phyloP scores from a whole-genome alignment of 2,797 vertebrate species.

The Tarsius wallacei region DNA sequence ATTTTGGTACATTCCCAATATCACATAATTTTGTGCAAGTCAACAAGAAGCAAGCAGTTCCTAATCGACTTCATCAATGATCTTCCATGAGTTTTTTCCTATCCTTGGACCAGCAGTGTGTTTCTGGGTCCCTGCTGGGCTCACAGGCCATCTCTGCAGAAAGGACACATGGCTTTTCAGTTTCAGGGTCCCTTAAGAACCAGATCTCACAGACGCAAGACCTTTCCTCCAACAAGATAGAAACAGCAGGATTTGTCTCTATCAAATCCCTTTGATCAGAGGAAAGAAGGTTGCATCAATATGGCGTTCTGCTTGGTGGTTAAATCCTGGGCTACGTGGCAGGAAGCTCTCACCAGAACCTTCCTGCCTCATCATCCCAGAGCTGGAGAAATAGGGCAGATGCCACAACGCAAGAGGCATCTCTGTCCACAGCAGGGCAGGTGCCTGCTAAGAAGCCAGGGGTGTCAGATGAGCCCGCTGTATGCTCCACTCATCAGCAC shows the following conservation, averaged over 20 bases:
- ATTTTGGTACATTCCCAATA: neutral
- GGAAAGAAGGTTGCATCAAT: neutral
- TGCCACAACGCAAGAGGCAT: neutral
- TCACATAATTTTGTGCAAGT: neutral
- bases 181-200: neutral
- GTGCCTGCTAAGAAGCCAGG: neutral
- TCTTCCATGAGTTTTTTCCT: neutral
- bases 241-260: slow-evolving; percentile 7
- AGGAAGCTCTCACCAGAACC: neutral
- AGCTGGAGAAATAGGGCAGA: neutral
- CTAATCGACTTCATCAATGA: neutral
- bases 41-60: neutral
- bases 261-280: neutral
- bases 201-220: neutral
- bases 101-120: neutral
- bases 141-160: neutral
- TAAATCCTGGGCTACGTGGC: neutral
- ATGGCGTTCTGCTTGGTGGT: neutral
- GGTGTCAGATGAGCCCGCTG: neutral
- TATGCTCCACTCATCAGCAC: neutral
- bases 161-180: neutral
- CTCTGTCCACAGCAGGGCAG: neutral
- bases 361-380: neutral
- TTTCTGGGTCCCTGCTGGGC: neutral
- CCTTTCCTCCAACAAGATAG: neutral